phyloP scores from a whole-genome alignment of 1,140 invertebrate species.

The Scaptodrosophila lebanonensis region DNA sequence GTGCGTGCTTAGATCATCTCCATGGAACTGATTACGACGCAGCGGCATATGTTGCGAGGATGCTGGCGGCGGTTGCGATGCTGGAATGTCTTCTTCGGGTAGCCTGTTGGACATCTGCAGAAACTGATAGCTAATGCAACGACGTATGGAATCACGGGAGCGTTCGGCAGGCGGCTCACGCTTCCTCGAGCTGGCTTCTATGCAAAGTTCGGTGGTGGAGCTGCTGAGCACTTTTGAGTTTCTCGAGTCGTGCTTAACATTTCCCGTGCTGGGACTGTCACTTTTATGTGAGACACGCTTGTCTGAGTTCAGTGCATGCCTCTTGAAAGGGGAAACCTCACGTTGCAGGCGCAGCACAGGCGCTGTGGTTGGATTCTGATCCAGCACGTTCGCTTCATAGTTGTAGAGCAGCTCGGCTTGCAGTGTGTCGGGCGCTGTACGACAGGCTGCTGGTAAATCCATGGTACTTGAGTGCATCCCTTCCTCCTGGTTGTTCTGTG shows the following conservation, averaged over 20 bases:
- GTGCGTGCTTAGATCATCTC: constrained; percentile 25
- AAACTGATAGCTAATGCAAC: constrained; percentile 79
- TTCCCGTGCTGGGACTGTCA: constrained; percentile 42
- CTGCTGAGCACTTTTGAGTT: constrained; percentile 16
- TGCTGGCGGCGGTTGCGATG: constrained; percentile 3
- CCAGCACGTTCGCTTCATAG: constrained; percentile 34
- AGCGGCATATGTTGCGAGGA: constrained; percentile 7
- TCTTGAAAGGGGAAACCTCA: constrained; percentile 43
- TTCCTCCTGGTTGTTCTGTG: constrained; percentile 8
- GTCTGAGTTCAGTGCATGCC: constrained; percentile 78
- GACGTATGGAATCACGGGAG: constrained; percentile 56
- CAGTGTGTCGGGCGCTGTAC: constrained; percentile 78
- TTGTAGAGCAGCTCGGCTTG: constrained; percentile 79
- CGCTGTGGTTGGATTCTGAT: background rate
- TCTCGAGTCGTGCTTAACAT: constrained; percentile 1
- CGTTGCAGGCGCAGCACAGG: constrained; percentile 7
- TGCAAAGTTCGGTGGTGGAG: constrained; percentile 58
- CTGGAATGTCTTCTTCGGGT: background rate
- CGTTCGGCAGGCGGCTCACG: background rate
- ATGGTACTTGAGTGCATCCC: constrained; percentile 79
- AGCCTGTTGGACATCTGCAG: constrained; percentile 61
- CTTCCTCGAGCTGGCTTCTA: constrained; percentile 32
- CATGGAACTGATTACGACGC: constrained; percentile 24
- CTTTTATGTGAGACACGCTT: constrained; percentile 75
- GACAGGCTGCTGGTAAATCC: constrained; percentile 77